Evolutionary conservation across 1,140 invertebrate species (phyloP), one percentile per base, ranked within the genome.

Genomic region (Magallana ariakensis): DNA sequence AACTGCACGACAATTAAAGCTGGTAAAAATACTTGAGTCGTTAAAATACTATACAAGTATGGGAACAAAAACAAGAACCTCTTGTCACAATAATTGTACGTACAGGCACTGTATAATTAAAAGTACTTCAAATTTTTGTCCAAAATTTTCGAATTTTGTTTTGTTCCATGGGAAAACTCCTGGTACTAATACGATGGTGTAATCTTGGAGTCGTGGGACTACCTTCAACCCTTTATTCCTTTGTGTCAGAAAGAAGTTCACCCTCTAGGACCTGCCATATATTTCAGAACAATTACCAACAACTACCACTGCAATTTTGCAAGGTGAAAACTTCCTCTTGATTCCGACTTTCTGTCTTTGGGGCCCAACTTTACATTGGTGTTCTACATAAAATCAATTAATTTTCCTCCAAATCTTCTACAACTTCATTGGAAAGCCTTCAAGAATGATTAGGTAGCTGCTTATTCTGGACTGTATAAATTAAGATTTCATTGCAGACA

Each of bases 371-470:
- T 75, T 26, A 75, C 66, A 75, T 33, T 75, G 66, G 66, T 75
- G 66, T 75, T 75, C 33, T 70, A 70, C 66, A 70, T 70, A 70
- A 70, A 70, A 70, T 70, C 66, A 70, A 70, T 70, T 70, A 70
- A 70, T 70, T 70, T 70, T 26, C 66, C 66, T 70, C 22, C 66
- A 70, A 70, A 70, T 70, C 66, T 70, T 70, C 66, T 26, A 22
- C n/a, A 7, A 70, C 66, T 70, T 70, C 66, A 70, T 70, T 70
- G 66, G 66, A 70, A 70, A 70, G 66, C 66, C 66, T 70, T 70
- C 66, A 70, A 70, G 10, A 70, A 70, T 70, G 33, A 70, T 70
- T 26, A 70, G 22, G 66, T 70, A 26, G 19, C 66, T 70, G 66
- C 66, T 70, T 7, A 70, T 70, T 70, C 66, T 26, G 66, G 66